These are phyloP conservation scores for Leptatherina wallacei DNA, from an alignment of 2,797 vertebrate genomes.

Conservation along the genomic window DNA sequence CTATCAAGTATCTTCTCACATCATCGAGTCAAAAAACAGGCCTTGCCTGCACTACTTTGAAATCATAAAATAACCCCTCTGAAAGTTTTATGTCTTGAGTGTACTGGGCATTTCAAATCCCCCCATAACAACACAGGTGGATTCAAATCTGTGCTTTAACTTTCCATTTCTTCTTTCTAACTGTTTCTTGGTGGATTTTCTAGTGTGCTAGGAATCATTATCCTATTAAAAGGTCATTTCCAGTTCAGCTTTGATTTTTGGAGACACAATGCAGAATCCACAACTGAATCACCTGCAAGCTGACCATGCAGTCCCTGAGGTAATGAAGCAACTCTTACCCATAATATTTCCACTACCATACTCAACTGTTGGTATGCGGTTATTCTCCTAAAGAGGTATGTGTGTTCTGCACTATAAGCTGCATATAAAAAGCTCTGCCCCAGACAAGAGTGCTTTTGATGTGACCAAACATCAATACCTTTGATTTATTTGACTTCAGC, in stretches of 20 bases:
- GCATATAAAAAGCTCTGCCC: too few species aligned
- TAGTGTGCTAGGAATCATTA: background rate
- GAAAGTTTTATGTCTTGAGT: background rate
- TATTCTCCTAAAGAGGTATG: background rate
- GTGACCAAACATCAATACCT: background rate
- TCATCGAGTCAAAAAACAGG: conserved; percentile 34
- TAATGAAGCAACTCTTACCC: background rate
- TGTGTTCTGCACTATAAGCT: background rate
- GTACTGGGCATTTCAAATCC: background rate
- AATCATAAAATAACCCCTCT: conserved; percentile 19
- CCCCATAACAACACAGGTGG: background rate
- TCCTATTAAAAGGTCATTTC: background rate
- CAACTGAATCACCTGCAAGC: background rate
- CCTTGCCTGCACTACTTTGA: conserved; percentile 29
- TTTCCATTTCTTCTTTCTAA: background rate
- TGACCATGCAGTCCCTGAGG: background rate
- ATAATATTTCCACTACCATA: background rate
- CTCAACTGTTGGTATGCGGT: background rate
- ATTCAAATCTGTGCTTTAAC: background rate
- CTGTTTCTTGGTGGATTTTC: background rate
- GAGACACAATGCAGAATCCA: background rate
- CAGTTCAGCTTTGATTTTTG: background rate
- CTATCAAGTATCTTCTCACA: conserved; percentile 14
- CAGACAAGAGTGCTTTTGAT: background rate
- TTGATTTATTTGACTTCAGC: background rate